Evolutionary conservation across 2,113 vertebrate species (phyloP).

Genomic region (Rhombomys opimus): DNA sequence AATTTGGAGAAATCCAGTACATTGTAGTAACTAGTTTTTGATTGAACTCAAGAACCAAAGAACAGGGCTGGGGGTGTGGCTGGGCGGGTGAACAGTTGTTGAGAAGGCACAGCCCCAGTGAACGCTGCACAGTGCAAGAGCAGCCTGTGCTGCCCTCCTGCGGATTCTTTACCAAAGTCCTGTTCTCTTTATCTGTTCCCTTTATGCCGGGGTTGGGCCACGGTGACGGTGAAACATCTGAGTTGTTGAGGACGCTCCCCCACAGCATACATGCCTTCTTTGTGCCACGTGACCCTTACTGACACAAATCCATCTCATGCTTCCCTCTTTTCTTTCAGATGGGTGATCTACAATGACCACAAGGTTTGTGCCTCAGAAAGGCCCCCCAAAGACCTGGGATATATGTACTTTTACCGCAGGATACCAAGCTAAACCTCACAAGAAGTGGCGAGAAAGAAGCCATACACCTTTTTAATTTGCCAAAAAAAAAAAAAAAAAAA

Average conservation of each 20-base stretch:
- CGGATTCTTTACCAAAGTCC: background rate
- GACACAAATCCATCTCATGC: background rate
- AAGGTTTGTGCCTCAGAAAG: conserved; percentile 98
- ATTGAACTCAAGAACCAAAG: conserved; percentile 7
- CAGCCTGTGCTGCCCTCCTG: too few relatives aligned
- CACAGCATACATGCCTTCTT: background rate
- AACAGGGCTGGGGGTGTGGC: too few relatives aligned
- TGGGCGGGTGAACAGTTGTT: background rate
- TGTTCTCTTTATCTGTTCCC: background rate
- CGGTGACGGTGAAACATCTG: background rate
- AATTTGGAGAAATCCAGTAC: background rate
- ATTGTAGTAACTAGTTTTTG: conserved; percentile 27
- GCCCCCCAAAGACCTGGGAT: conserved; percentile 98
- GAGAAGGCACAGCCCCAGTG: background rate
- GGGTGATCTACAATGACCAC: conserved; percentile 99
- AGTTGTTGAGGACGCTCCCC: background rate
- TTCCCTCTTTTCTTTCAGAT: conserved; percentile 89
- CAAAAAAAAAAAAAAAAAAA: conserved; percentile 79
- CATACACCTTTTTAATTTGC: conserved; percentile 87
- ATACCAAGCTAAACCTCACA: conserved; percentile 91
- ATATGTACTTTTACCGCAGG: conserved; percentile 98
- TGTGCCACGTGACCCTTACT: background rate
- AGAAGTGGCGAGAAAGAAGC: conserved; percentile 85
- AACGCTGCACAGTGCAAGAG: background rate
- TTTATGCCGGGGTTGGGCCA: background rate